Conservation (phyloP, 2,113 vertebrate species). For the Labeo catla region DNA sequence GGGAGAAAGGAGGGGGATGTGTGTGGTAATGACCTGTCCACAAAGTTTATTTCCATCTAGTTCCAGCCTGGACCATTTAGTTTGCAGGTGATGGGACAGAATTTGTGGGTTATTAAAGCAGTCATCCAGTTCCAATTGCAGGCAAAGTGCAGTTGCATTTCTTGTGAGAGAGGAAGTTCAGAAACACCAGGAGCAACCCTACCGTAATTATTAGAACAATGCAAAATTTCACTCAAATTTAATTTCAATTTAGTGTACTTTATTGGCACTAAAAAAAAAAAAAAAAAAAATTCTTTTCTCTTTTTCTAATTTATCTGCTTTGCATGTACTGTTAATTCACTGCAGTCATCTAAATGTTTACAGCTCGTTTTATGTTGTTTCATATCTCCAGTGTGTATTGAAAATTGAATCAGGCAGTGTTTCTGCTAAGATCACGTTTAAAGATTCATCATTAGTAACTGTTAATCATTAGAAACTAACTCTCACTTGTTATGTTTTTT, state of each 20-base stretch:
- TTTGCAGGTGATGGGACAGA: neutral
- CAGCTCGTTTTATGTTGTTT: conserved; percentile 37
- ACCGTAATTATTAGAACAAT: neutral
- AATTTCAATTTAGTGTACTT: neutral
- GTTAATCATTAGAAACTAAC: conserved; percentile 31
- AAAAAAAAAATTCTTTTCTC: no score
- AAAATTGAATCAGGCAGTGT: conserved; percentile 43
- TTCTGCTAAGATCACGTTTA: conserved; percentile 46
- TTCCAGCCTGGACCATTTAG: conserved; percentile 58
- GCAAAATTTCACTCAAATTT: neutral
- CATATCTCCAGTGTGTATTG: conserved; percentile 40
- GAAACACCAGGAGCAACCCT: neutral
- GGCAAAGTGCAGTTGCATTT: neutral
- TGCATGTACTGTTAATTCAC: conserved; percentile 50
- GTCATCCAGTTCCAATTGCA: neutral
- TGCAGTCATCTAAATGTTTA: conserved; percentile 50
- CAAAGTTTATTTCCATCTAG: conserved; percentile 74
- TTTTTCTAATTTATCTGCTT: neutral
- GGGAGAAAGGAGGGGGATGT: conserved; percentile 58
- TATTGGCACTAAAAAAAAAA: neutral
- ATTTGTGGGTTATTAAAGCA: neutral
- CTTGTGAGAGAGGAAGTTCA: neutral
- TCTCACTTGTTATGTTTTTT: conserved; percentile 2
- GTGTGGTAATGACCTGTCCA: conserved; percentile 75
- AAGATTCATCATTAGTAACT: conserved; percentile 42